Evolutionary conservation across 2,797 vertebrate species (phyloP).

Genomic region (Betta splendens): DNA sequence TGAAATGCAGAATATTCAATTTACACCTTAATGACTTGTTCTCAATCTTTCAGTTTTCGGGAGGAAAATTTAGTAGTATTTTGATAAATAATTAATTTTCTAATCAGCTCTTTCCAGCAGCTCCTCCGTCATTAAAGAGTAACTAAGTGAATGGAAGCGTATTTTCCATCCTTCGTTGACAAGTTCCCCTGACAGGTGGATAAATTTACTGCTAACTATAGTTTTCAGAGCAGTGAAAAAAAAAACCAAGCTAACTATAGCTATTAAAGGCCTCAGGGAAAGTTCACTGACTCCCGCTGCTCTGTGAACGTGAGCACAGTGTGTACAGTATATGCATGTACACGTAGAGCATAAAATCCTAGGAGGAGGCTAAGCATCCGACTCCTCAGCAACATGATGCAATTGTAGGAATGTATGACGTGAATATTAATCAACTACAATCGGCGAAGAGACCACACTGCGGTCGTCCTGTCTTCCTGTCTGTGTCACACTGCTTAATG

Average conservation of each 20-base stretch:
- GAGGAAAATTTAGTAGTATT: slow-evolving; percentile 74
- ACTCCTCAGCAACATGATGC: slow-evolving; percentile 17
- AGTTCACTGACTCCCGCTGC: slow-evolving; percentile 20
- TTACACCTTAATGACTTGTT: slow-evolving; percentile 66
- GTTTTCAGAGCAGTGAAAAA: slow-evolving; percentile 68
- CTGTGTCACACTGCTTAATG: slow-evolving; percentile 41
- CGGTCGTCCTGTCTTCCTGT: slow-evolving; percentile 13
- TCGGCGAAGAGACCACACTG: neutral
- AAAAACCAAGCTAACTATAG: slow-evolving; percentile 71
- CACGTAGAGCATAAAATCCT: no score
- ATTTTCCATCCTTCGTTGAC: slow-evolving; percentile 66
- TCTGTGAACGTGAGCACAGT: slow-evolving; percentile 18
- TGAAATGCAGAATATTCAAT: slow-evolving; percentile 59
- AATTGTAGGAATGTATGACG: slow-evolving; percentile 16
- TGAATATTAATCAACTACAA: slow-evolving; percentile 26
- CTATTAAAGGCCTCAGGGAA: slow-evolving; percentile 55
- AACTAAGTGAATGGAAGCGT: slow-evolving; percentile 63
- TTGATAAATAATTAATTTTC: slow-evolving; percentile 81
- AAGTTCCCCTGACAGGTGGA: slow-evolving; percentile 65
- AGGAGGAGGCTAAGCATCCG: slow-evolving; percentile 5
- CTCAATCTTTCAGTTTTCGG: slow-evolving; percentile 69
- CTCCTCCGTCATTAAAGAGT: slow-evolving; percentile 69
- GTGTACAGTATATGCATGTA: no score
- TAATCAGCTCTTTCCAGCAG: slow-evolving; percentile 71
- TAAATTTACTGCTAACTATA: slow-evolving; percentile 79